Base-by-base conservation (phyloP, 2,797 vertebrate genomes). In the Phoebastria nigripes region DNA sequence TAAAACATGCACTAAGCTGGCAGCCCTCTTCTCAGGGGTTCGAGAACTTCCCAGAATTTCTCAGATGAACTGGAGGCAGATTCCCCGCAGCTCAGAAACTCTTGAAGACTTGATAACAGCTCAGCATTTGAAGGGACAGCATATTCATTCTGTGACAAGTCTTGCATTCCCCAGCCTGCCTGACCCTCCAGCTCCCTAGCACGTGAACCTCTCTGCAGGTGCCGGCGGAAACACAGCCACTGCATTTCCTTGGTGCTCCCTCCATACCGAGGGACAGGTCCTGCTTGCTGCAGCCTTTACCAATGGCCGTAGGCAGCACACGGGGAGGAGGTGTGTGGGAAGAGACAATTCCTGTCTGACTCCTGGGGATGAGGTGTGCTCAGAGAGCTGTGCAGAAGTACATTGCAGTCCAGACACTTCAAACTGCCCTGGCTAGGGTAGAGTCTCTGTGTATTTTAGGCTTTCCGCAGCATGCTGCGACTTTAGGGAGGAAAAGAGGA, bases 261-360 rank as follows among this genome's bases (percentile, higher is more conserved):
- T 44, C 37, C 9, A 1, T 22, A 2, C 39, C 1, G 2, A 58
- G 15, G 9, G n/a, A 15, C 39, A 47, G 52, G 20, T 91, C 13
- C 49, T 56, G 59, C 81, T 52, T 77, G 24, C 41, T 4, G 6
- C 44, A 59, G 46, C 42, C 49, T 51, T 44, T 89, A 25, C n/a
- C 1, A 2, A 6, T 33, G 37, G 37, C 74, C 1, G 1, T 5
- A 78, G 61, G 54, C 59, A 77, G 4, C 52, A 11, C 6, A 6
- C 1, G 4, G 11, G 26, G 21, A 89, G 78, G 28, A 44, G 33
- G 9, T 49, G 56, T 46, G 62, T 0, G 0, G 33, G 21, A 81
- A 61, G 69, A 70, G n/a, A 35, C 18, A 15, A 6, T 37, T 77
- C 9, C 31, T 70, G 24, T 28, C 42, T 9, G 17, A 14, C 25